Percentiles rank a stretch among this genome's conserved stretches.
Conservation (phyloP, 2,888 invertebrate genomes). For the Eurois occulta region DNA sequence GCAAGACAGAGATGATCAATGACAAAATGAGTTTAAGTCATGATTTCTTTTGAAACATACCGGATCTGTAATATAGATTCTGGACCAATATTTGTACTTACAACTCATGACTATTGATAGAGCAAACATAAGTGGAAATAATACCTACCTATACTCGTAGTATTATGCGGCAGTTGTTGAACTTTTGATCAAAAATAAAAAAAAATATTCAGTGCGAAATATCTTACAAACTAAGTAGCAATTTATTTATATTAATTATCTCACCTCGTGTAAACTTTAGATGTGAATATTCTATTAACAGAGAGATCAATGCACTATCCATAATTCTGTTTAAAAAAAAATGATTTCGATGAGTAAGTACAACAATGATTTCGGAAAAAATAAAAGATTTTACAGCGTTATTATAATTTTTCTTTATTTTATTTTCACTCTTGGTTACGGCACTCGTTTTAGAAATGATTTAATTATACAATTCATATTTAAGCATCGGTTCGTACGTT, state of each 20-base stretch:
- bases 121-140: constrained; percentile 3
- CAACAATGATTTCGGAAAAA: background rate
- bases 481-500: background rate
- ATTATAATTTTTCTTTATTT: constrained; percentile 29
- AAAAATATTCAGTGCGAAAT: background rate
- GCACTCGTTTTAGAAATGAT: constrained; percentile 5
- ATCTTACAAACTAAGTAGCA: background rate
- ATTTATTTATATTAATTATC: background rate
- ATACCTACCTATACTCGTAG: too few relatives aligned
- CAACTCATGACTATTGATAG: constrained; percentile 9
- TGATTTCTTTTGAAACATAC: background rate
- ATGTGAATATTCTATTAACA: background rate
- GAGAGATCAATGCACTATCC: background rate
- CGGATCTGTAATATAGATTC: constrained; percentile 5
- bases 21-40: background rate
- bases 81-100: constrained; percentile 20
- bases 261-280: background rate
- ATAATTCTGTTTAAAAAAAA: background rate
- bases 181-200: background rate
- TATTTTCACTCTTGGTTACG: background rate
- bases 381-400: constrained; percentile 1
- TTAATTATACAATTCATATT: background rate
- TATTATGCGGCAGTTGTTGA: background rate
- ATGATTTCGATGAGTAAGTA: background rate
- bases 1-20: background rate